Evolutionary conservation across 1,140 invertebrate species (phyloP).

Genomic region (Limonius californicus): DNA sequence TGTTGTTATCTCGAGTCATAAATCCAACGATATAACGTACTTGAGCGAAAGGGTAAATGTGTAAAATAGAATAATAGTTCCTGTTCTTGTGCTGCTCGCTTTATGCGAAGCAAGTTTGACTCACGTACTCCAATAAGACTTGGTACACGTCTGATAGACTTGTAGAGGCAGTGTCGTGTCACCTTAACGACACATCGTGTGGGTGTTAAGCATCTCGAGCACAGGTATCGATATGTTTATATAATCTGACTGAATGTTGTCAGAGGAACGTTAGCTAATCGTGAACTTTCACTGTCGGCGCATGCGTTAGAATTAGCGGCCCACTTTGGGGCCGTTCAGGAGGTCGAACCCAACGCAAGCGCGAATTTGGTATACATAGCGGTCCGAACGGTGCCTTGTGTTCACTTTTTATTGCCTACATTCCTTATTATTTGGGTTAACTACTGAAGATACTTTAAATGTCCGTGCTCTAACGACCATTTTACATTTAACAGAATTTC

Average conservation of each 20-base stretch:
- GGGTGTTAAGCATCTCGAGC: not conserved
- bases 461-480: too few species aligned
- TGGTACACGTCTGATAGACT: not conserved
- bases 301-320: conserved; percentile 3
- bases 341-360: not conserved
- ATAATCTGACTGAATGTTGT: not conserved
- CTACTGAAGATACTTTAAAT: not conserved
- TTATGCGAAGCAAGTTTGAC: too few species aligned
- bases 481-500: too few species aligned
- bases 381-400: not conserved
- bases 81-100: too few species aligned
- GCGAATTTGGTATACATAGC: conserved; percentile 1
- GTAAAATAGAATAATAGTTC: too few species aligned
- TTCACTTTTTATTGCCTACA: conserved; percentile 1
- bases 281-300: conserved; percentile 5
- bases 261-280: not conserved
- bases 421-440: not conserved
- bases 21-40: too few species aligned
- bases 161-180: not conserved
- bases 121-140: not conserved
- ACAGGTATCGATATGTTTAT: conserved; percentile 11
- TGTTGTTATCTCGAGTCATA: too few species aligned
- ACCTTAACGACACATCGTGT: not conserved
- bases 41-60: too few species aligned
- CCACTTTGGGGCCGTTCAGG: not conserved